Base-by-base conservation (phyloP, 2,113 vertebrate species). In the Urocynchramus pylzowi region DNA sequence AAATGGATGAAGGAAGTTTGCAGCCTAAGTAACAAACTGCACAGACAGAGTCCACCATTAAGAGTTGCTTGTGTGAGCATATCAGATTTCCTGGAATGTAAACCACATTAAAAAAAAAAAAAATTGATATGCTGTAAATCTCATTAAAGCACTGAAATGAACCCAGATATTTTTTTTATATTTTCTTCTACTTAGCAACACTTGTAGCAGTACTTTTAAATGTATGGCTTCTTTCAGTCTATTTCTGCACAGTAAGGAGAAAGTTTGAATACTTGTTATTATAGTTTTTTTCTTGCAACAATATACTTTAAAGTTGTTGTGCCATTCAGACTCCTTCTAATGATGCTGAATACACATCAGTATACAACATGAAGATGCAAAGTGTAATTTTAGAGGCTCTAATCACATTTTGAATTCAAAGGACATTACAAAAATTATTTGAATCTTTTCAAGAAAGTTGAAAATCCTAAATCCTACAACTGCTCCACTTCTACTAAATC, bases 391-490 rank as follows among this genome's bases (percentile, higher is more conserved):
- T 96, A 97, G 93, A 94, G 88, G 74, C 92, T 93, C 87, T 97
- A 97, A 98, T 97, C 98, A 95, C 94, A 96, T 96, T 96, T 96
- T 94, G 57, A 96, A 97, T 97, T 97, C 96, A 78, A 85, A 79
- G 95, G 73, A 77, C 84, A 84, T 95, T 73, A 89, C 89, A 96
- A 95, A 97, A 97, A 97, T 95, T 95, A 97, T 95, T 95, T 92
- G 81, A 98, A 96, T 93, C 74, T 96, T 97, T 98, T 97, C 77
- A 94, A 93, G 95, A 97, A 97, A 97, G 93, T 94, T 1, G 28
- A 98, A 97, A 97, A 98, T 97, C 97, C 92, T 97, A 97, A 97
- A 98, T 97, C 97, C 92, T 97, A 90, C 88, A 88, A 94, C 96
- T 96, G 87, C 91, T 97, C 74, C 53, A 86, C 89, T 97, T 96